A percentile compares a stretch with the other conserved stretches of the same genome.
Evolutionary conservation across 2,113 vertebrate species (phyloP).

Genomic region (Platichthys flesus): DNA sequence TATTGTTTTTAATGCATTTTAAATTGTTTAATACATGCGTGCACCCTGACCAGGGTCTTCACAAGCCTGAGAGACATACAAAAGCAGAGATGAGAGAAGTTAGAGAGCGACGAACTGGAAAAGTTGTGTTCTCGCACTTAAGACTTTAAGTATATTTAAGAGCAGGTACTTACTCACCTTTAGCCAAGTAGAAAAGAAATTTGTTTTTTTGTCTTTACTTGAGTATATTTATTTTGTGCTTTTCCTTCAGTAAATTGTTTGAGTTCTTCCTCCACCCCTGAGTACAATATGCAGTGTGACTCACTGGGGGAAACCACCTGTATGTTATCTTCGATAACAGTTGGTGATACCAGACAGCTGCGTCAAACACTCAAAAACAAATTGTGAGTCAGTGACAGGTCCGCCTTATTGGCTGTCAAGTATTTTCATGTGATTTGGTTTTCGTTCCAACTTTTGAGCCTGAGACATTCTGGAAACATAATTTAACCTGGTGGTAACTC

Average conservation of each 20-base stretch:
- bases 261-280: not conserved
- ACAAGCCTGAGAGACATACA: too few relatives aligned
- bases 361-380: not conserved
- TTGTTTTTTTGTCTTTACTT: too few relatives aligned
- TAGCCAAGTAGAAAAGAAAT: too few relatives aligned
- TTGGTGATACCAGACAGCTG: not conserved
- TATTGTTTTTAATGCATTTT: too few relatives aligned
- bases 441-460: not conserved
- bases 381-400: conserved; percentile 5
- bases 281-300: conserved; percentile 15
- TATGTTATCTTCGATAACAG: conserved; percentile 7
- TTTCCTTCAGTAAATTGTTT: not conserved
- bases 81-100: too few relatives aligned
- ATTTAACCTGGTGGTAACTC: conserved; percentile 20
- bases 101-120: too few relatives aligned
- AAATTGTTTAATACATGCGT: too few relatives aligned
- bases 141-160: too few relatives aligned
- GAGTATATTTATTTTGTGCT: too few relatives aligned
- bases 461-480: conserved; percentile 49
- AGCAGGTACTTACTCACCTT: too few relatives aligned
- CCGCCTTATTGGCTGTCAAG: not conserved
- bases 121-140: too few relatives aligned
- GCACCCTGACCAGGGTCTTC: too few relatives aligned
- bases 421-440: not conserved
- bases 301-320: conserved; percentile 18